Evolutionary conservation across 2,888 invertebrate genomes (phyloP).

Genomic region (Mesoligia furuncula): DNA sequence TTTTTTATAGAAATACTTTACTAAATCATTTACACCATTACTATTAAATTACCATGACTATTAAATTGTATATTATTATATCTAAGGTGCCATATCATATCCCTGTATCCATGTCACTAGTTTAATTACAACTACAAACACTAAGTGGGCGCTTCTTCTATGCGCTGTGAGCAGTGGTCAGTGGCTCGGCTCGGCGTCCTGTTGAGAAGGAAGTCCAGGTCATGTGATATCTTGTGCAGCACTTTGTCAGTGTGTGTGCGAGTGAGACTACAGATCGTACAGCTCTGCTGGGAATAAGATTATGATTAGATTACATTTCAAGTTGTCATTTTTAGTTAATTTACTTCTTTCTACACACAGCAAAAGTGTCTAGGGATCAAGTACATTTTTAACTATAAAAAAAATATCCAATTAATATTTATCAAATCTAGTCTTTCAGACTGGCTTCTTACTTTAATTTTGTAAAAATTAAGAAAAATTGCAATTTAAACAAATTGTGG

Average conservation of each 20-base stretch:
- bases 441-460: too few species aligned
- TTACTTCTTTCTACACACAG: too few species aligned
- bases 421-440: too few species aligned
- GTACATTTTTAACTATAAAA: too few species aligned
- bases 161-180: slow-evolving; percentile 73
- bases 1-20: not conserved
- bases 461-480: too few species aligned
- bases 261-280: slow-evolving; percentile 83
- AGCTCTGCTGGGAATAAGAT: slow-evolving; percentile 72
- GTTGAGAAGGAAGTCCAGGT: slow-evolving; percentile 95
- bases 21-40: not conserved
- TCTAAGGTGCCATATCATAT: slow-evolving; percentile 72
- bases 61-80: slow-evolving; percentile 19
- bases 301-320: not conserved
- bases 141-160: slow-evolving; percentile 85
- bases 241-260: slow-evolving; percentile 90
- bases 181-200: slow-evolving; percentile 86
- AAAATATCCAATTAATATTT: too few species aligned
- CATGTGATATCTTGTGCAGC: slow-evolving; percentile 95
- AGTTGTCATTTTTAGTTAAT: not conserved
- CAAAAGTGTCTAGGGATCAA: too few species aligned
- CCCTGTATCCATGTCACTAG: slow-evolving; percentile 82
- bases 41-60: not conserved
- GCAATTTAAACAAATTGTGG: too few species aligned
- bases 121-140: slow-evolving; percentile 53